phyloP scores from a whole-genome alignment of 2,888 invertebrate genomes.

The Aporophyla nigra region DNA sequence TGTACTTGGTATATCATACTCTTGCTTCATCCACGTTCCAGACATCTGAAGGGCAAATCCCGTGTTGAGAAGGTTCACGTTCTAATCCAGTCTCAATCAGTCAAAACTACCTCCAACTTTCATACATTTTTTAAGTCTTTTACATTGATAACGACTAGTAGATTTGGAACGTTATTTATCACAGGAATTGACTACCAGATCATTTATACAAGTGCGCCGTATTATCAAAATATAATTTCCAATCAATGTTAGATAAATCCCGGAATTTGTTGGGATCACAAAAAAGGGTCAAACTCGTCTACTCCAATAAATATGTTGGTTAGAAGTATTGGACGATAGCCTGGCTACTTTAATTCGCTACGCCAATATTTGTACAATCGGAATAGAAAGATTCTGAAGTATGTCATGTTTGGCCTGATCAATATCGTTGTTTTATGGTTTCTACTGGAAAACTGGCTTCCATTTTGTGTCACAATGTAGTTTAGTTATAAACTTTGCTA shows the following conservation, averaged over 20 bases:
- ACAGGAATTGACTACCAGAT: no score
- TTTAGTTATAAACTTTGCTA: not conserved
- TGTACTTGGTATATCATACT: no score
- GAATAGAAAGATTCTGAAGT: slow-evolving; percentile 24
- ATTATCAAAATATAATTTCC: slow-evolving; percentile 28
- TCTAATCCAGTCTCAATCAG: no score
- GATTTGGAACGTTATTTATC: no score
- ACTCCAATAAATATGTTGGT: slow-evolving; percentile 13
- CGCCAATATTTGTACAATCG: slow-evolving; percentile 43
- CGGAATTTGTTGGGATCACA: slow-evolving; percentile 18
- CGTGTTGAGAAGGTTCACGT: no score
- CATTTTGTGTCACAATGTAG: not conserved
- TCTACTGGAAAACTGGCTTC: not conserved
- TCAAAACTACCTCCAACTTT: no score
- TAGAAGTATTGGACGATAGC: slow-evolving; percentile 22
- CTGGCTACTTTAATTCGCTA: slow-evolving; percentile 51
- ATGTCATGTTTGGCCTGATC: slow-evolving; percentile 25
- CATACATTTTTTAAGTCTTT: no score
- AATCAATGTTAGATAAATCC: slow-evolving; percentile 36
- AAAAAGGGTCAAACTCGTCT: slow-evolving; percentile 27
- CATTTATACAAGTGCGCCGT: not conserved
- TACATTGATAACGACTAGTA: no score
- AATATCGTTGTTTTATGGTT: slow-evolving; percentile 11
- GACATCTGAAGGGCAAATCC: no score
- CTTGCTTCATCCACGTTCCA: not conserved